These are phyloP conservation scores for Myotis vivesi DNA, from an alignment of 2,797 vertebrate species.

Conservation along the genomic window DNA sequence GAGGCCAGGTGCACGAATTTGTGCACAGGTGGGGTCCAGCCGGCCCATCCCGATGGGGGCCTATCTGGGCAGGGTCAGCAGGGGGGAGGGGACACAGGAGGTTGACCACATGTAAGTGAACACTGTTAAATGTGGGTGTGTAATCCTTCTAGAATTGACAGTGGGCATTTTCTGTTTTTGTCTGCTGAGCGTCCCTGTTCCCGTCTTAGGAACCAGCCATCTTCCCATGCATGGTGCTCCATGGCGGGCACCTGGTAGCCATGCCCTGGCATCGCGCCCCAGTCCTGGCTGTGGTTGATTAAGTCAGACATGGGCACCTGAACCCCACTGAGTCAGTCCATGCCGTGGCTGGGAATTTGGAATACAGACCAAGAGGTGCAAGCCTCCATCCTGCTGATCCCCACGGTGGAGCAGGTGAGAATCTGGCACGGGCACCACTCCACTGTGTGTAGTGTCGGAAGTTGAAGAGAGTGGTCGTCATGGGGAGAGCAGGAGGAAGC, in stretches of 20 bases:
- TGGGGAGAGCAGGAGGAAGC: neutral
- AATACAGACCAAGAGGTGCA: neutral
- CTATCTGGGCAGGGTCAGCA: no score
- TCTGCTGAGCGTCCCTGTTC: fast-evolving
- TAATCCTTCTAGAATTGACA: neutral
- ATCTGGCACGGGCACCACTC: neutral
- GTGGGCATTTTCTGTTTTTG: neutral
- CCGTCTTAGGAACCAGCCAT: neutral
- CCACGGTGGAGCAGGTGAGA: neutral
- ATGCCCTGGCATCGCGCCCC: neutral
- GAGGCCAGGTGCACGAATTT: no score
- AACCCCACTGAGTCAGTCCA: fast-evolving
- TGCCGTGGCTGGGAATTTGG: neutral
- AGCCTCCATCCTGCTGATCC: neutral
- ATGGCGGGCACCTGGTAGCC: neutral
- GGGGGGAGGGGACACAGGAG: no score
- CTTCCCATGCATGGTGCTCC: neutral
- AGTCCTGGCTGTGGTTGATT: neutral
- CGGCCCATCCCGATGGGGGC: no score
- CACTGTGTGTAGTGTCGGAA: fast-evolving
- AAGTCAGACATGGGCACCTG: neutral
- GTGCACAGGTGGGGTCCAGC: no score
- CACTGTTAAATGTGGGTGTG: neutral
- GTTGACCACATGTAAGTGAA: neutral
- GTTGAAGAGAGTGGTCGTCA: neutral